Evolutionary conservation across 2,113 vertebrate genomes (phyloP).

Genomic region (Mirza zaza): DNA sequence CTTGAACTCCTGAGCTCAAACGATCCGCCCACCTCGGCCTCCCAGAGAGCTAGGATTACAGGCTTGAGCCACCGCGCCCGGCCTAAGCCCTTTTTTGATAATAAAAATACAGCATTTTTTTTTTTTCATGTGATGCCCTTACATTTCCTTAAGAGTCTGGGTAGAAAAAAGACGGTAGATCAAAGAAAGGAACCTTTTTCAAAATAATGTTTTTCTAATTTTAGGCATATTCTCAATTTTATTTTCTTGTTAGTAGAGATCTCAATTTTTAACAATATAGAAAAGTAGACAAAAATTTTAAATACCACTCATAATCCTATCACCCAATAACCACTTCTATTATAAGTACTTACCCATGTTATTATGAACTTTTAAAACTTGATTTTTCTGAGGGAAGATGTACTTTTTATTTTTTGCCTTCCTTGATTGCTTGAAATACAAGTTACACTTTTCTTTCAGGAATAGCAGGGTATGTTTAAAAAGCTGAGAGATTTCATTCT

Average conservation of each 20-base stretch:
- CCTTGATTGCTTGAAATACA: not conserved
- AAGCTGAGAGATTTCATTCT: not conserved
- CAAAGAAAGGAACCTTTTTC: not conserved
- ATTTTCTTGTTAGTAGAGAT: too few relatives aligned
- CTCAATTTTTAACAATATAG: not conserved
- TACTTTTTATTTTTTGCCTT: not conserved
- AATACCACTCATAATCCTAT: not conserved
- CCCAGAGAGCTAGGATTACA: too few relatives aligned
- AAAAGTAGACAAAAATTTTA: not conserved
- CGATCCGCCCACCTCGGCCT: too few relatives aligned
- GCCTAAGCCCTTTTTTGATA: not conserved
- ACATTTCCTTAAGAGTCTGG: not conserved
- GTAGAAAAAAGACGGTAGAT: not conserved
- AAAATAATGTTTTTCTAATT: slow-evolving; percentile 3
- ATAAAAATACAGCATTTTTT: not conserved
- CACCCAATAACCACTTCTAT: not conserved
- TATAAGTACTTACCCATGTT: not conserved
- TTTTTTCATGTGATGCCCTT: not conserved
- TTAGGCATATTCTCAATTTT: not conserved
- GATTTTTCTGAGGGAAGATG: not conserved
- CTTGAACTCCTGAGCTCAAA: too few relatives aligned
- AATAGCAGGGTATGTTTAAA: not conserved
- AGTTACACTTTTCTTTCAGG: not conserved
- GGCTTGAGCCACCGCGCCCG: too few relatives aligned
- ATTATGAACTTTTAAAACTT: not conserved